These are phyloP conservation scores for Staurois parvus DNA, from an alignment of 2,797 vertebrate genomes.

Conservation along the genomic window DNA sequence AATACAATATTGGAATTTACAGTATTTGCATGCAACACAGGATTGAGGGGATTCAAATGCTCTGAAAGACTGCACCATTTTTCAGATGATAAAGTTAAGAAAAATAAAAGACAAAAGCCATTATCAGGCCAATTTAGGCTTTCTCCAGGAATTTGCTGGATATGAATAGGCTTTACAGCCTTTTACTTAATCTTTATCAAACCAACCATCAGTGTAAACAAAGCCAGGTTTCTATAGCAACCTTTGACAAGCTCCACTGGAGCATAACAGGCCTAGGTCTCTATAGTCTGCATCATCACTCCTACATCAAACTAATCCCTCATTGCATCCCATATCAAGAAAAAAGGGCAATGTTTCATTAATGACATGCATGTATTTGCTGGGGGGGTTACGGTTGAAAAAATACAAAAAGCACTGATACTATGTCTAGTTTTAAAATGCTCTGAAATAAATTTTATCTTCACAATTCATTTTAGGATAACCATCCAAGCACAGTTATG, in stretches of 20 bases:
- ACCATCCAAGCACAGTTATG: too few species aligned
- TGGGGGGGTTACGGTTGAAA: too few species aligned
- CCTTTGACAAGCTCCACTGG: conserved; percentile 19
- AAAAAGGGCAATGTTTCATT: background rate
- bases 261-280: conserved; percentile 10
- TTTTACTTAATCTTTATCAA: conserved; percentile 24
- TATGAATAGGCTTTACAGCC: conserved; percentile 3
- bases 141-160: background rate
- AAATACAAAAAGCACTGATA: too few species aligned
- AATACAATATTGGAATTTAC: too few species aligned
- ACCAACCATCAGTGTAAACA: conserved; percentile 30
- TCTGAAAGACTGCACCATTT: background rate
- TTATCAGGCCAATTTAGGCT: background rate
- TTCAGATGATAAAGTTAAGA: background rate
- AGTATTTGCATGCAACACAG: too few species aligned
- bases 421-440: too few species aligned
- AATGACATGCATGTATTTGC: background rate
- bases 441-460: too few species aligned
- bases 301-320: conserved; percentile 13
- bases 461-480: too few species aligned
- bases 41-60: too few species aligned
- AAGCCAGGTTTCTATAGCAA: conserved; percentile 52
- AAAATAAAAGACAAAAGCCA: background rate
- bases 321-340: background rate
- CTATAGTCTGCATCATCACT: conserved; percentile 50